These are phyloP conservation scores for Rambutsinella grinnellia DNA, from an alignment of 2,888 invertebrate genomes.

Conservation along the genomic window DNA sequence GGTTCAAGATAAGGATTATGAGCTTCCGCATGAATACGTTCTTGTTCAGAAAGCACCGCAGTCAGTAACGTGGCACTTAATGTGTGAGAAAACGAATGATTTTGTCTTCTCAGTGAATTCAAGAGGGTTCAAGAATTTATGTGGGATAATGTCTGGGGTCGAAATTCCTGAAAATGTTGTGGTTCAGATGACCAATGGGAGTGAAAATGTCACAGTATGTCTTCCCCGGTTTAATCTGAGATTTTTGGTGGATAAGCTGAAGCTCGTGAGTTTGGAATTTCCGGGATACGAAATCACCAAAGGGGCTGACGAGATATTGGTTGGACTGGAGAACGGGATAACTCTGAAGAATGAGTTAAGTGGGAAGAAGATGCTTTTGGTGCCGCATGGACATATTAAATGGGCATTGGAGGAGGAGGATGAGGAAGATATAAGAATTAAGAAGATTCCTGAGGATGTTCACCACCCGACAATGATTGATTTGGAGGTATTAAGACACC, in stretches of 20 bases:
- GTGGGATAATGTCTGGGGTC: conserved; percentile 1
- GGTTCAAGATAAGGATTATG: conserved; percentile 14
- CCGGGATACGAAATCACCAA: not conserved
- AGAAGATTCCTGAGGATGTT: not conserved
- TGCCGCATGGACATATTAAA: conserved; percentile 16
- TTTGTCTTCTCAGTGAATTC: conserved; percentile 9
- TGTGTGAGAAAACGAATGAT: not conserved
- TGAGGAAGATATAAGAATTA: not conserved
- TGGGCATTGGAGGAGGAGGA: not conserved
- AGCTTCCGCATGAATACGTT: not conserved
- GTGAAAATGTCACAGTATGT: conserved; percentile 1
- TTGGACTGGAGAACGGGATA: conserved; percentile 17
- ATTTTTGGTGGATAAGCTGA: not conserved
- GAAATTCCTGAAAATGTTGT: conserved; percentile 9
- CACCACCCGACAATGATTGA: not conserved
- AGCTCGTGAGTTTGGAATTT: conserved; percentile 19
- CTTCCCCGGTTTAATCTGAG: conserved; percentile 17
- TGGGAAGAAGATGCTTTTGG: conserved; percentile 17
- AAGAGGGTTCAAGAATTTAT: not conserved
- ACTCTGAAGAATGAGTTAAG: conserved; percentile 3
- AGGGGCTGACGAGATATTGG: conserved; percentile 19
- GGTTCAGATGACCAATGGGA: not conserved
- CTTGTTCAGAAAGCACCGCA: not conserved
- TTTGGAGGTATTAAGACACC: not conserved
- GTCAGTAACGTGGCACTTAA: not conserved